Conservation (phyloP, 2,113 vertebrate species). For the Gavialis gangeticus region DNA sequence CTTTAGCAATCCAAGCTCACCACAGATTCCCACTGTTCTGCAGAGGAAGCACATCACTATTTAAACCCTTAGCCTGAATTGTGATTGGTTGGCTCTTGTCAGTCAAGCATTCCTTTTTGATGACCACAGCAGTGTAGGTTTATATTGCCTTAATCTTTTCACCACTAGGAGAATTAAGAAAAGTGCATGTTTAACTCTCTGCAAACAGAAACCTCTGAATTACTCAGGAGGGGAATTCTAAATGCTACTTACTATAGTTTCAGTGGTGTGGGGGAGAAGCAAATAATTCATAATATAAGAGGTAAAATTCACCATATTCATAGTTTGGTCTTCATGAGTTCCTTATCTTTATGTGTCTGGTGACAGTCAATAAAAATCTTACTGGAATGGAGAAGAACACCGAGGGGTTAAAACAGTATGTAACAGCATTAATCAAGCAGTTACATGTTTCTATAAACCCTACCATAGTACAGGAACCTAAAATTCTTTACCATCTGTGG, state of each 20-base stretch:
- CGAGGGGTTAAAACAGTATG: neutral
- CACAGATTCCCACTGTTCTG: neutral
- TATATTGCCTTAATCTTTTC: neutral
- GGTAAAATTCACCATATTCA: rapidly evolving
- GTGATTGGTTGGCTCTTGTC: neutral
- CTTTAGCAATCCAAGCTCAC: neutral
- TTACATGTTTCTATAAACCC: neutral
- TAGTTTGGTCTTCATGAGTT: rapidly evolving
- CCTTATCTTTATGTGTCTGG: neutral
- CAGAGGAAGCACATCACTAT: neutral
- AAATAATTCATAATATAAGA: neutral
- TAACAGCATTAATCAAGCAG: neutral
- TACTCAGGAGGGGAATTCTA: slow-evolving; percentile 15
- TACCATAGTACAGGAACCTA: neutral
- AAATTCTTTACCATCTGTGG: neutral
- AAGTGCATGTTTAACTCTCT: rapidly evolving
- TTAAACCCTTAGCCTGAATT: neutral
- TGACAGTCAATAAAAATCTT: rapidly evolving
- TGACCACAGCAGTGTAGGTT: neutral
- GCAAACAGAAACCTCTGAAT: rapidly evolving
- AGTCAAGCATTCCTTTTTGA: neutral
- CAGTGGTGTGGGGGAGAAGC: neutral
- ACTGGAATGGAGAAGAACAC: rapidly evolving
- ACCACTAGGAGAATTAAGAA: neutral
- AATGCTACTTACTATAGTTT: neutral